Evolutionary conservation across 1,140 invertebrate genomes (phyloP).

Genomic region (Drosophila oshimai): DNA sequence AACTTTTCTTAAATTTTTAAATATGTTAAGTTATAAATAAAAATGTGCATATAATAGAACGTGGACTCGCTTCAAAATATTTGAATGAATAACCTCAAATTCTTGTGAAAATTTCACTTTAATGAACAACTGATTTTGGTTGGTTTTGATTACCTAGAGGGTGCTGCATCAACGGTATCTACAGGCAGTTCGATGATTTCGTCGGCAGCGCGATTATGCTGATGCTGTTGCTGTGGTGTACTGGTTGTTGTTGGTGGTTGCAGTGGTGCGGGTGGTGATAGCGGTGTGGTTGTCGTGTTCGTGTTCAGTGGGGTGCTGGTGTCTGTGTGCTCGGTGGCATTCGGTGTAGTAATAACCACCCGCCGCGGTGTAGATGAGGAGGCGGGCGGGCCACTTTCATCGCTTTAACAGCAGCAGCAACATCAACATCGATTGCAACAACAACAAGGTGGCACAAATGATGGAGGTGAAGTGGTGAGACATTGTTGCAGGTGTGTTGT

Average conservation of each 20-base stretch:
- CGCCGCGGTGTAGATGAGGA: conserved; percentile 66
- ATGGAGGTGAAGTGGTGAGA: conserved; percentile 49
- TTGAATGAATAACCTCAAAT: neutral
- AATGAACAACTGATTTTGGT: neutral
- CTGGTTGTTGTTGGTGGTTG: conserved; percentile 60
- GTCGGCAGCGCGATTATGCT: conserved; percentile 39
- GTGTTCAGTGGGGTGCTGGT: conserved; percentile 69
- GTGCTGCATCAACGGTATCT: conserved; percentile 75
- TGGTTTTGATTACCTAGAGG: conserved; percentile 66
- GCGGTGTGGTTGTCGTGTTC: conserved; percentile 68
- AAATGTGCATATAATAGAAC: neutral
- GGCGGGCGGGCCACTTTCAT: conserved; percentile 60
- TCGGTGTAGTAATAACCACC: conserved; percentile 23
- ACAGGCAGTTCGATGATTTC: conserved; percentile 73
- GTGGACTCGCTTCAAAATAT: neutral
- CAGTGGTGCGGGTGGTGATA: conserved; percentile 71
- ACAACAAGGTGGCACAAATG: conserved; percentile 37
- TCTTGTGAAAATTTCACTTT: neutral
- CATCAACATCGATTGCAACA: conserved; percentile 14
- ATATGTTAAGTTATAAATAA: neutral
- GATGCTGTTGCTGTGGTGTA: conserved; percentile 64
- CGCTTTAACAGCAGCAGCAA: conserved; percentile 41
- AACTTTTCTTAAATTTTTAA: neutral
- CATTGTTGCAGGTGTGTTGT: conserved; percentile 37
- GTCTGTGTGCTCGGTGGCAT: conserved; percentile 28